Evolutionary conservation across 1,140 invertebrate species (phyloP).

Genomic region (Hycleus phaleratus): DNA sequence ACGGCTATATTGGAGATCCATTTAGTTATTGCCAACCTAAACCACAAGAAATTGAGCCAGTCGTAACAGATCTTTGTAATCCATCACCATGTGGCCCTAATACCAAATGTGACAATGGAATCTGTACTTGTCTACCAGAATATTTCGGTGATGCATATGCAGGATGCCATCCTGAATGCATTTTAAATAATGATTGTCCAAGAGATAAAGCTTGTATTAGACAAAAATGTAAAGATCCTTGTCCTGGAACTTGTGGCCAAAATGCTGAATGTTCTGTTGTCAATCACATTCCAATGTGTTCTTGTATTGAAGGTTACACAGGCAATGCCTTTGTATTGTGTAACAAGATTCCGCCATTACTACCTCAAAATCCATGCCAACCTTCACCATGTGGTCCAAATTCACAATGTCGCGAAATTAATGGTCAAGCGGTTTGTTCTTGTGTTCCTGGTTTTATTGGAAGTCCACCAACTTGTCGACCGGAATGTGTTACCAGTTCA

Average conservation of each 20-base stretch:
- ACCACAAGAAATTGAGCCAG: conserved; percentile 35
- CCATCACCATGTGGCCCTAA: conserved; percentile 61
- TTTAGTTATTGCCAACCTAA: conserved; percentile 51
- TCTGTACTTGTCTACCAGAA: conserved; percentile 61
- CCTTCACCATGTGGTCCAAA: conserved; percentile 63
- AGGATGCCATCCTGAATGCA: conserved; percentile 68
- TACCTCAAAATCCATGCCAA: conserved; percentile 51
- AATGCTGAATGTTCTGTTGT: conserved; percentile 61
- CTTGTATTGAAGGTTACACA: conserved; percentile 54
- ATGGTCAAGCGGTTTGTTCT: conserved; percentile 63
- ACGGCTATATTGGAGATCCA: conserved; percentile 59
- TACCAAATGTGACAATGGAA: conserved; percentile 49
- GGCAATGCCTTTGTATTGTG: conserved; percentile 78
- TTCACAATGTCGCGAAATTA: conserved; percentile 53
- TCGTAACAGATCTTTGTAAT: conserved; percentile 48
- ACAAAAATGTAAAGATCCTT: conserved; percentile 59
- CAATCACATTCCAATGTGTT: conserved; percentile 63
- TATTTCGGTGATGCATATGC: conserved; percentile 63
- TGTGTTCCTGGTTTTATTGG: conserved; percentile 65
- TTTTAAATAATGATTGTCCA: conserved; percentile 57
- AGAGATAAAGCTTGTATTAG: conserved; percentile 53
- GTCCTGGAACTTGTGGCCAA: conserved; percentile 53
- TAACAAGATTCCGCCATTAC: conserved; percentile 37
- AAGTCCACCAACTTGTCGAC: conserved; percentile 54
- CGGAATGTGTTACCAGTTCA: conserved; percentile 66